Evolutionary conservation across 2,888 invertebrate species (phyloP), one percentile per base, ranked within the genome.

Genomic region (Ophraella communa): DNA sequence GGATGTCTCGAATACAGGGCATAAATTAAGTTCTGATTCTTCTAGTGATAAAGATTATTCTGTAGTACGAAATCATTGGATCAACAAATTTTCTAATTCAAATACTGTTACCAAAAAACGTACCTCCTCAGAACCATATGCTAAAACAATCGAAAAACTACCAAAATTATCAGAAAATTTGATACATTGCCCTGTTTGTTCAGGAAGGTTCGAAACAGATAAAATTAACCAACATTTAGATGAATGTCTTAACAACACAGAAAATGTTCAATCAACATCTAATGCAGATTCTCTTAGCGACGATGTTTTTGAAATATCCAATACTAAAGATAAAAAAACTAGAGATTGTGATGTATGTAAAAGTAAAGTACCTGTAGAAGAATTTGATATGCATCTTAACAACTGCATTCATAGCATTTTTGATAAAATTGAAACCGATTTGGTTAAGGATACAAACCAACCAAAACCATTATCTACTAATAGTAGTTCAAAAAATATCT

Each of bases 321-420:
- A 49, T 5, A 17, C 5, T 49, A 59, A 65, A 64, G 55, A 56
- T 33, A 59, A 62, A 24, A 64, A 60, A 51, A 39, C 42, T 17
- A 72, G 70, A 55, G 70, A 82, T 33, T 88, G 88, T 76, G 86
- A 86, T 7, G 77, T 85, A 59, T 88, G 88, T 75, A 79, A 78
- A 65, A 52, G 60, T 8, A 77, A 79, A 72, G 72, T 86, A 24
- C 72, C 71, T 42, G 75, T 72, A 64, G 71, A 71, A 49, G 71
- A 78, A 66, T 84, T 87, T 66, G 76, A 76, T 42, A 17, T 54
- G 4, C 81, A 81, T 67, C 76, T 86, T 35, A 86, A 87, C 44
- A 81, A 84, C 62, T 88, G 87, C 69, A 72, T 85, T 20, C 76
- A 81, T 1, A 83, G 84, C 71, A 80, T 84, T 56, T 83, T 83